Percentiles rank a stretch among this genome's conserved stretches.
Conservation (phyloP, 2,797 vertebrate genomes). For the Syngnathus acus region DNA sequence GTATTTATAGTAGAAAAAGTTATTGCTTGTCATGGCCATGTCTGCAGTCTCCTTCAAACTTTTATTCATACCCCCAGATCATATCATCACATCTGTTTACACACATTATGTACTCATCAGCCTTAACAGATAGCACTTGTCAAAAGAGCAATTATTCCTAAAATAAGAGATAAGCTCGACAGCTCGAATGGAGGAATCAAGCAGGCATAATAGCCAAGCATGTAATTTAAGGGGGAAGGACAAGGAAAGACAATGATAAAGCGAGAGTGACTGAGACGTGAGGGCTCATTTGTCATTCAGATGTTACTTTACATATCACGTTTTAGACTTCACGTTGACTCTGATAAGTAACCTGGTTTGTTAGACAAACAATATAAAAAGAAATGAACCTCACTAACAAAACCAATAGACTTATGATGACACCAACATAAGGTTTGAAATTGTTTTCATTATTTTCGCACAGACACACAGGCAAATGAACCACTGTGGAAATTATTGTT, state of each 20-base stretch:
- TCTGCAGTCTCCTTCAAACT: neutral
- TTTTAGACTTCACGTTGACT: too few species aligned
- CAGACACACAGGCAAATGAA: too few species aligned
- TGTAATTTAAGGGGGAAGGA: neutral
- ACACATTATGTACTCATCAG: conserved; percentile 1
- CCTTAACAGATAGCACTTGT: neutral
- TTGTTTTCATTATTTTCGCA: too few species aligned
- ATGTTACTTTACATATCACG: too few species aligned
- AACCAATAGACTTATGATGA: too few species aligned
- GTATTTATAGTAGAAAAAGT: neutral
- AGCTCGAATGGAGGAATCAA: neutral
- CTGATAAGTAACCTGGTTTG: too few species aligned
- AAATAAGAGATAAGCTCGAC: neutral
- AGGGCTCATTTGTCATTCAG: neutral
- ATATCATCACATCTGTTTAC: conserved; percentile 1
- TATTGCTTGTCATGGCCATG: neutral
- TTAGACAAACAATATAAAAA: too few species aligned
- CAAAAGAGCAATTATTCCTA: conserved; percentile 3
- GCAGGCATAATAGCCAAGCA: neutral
- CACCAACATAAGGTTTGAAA: too few species aligned
- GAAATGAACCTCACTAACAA: too few species aligned
- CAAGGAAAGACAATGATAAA: too few species aligned
- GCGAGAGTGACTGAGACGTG: neutral
- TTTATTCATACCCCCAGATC: neutral
- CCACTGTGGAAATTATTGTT: too few species aligned